Conservation (phyloP, 1,140 invertebrate species). For the Brachionus manjavacas region DNA sequence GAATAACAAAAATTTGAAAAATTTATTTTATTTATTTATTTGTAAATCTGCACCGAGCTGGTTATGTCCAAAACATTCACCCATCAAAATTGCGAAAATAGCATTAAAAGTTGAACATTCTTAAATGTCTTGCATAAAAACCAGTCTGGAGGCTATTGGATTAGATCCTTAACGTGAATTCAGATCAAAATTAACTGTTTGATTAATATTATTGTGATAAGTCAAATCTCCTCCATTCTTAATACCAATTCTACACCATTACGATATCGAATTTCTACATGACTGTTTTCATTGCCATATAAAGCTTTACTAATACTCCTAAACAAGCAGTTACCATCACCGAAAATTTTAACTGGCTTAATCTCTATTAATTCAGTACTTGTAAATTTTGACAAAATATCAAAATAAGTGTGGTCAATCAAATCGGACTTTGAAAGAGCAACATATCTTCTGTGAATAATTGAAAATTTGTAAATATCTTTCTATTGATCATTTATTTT, state of each 20-base stretch:
- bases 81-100: too few species aligned
- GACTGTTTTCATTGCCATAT: background rate
- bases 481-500: background rate
- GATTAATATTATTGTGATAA: background rate
- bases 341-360: background rate
- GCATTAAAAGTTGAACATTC: background rate
- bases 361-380: background rate
- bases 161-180: background rate
- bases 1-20: too few species aligned
- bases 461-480: background rate
- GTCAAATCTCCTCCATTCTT: background rate
- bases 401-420: background rate
- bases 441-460: too few species aligned
- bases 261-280: background rate
- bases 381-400: background rate
- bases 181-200: background rate
- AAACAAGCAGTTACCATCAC: conserved; percentile 1
- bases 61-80: too few species aligned
- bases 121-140: background rate
- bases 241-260: background rate
- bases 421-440: background rate
- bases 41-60: too few species aligned
- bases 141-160: background rate
- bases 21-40: too few species aligned
- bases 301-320: background rate